Evolutionary conservation across 1,140 invertebrate species (phyloP).

Genomic region (Pogonus chalceus): DNA sequence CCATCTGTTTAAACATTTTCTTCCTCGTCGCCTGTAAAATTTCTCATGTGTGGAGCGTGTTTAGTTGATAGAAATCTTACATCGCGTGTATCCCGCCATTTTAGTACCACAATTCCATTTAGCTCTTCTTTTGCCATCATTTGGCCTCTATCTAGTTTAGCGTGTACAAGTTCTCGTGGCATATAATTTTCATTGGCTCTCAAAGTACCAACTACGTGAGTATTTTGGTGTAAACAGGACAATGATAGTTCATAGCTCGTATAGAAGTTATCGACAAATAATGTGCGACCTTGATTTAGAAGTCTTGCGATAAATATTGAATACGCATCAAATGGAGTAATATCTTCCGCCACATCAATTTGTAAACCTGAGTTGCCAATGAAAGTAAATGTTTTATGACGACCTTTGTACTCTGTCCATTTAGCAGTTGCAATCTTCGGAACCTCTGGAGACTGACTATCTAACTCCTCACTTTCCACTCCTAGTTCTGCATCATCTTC

Average conservation of each 20-base stretch:
- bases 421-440: too few relatives aligned
- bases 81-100: slow-evolving; percentile 37
- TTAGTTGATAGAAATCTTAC: slow-evolving; percentile 34
- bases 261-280: slow-evolving; percentile 30
- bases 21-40: slow-evolving; percentile 9
- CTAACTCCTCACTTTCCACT: too few relatives aligned
- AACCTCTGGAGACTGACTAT: too few relatives aligned
- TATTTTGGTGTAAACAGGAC: slow-evolving; percentile 32
- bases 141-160: slow-evolving; percentile 32
- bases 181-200: slow-evolving; percentile 30
- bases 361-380: too few relatives aligned
- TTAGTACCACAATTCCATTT: slow-evolving; percentile 33
- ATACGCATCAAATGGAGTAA: too few relatives aligned
- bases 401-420: too few relatives aligned
- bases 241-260: slow-evolving; percentile 32
- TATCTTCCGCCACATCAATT: too few relatives aligned
- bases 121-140: slow-evolving; percentile 29
- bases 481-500: too few relatives aligned
- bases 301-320: too few relatives aligned
- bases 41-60: slow-evolving; percentile 19
- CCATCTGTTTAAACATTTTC: background rate
- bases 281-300: slow-evolving; percentile 21
- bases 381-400: too few relatives aligned
- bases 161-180: slow-evolving; percentile 26
- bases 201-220: slow-evolving; percentile 37